These are phyloP conservation scores for Chrysomallon squamiferum DNA, from an alignment of 1,140 invertebrate genomes.

Conservation along the genomic window DNA sequence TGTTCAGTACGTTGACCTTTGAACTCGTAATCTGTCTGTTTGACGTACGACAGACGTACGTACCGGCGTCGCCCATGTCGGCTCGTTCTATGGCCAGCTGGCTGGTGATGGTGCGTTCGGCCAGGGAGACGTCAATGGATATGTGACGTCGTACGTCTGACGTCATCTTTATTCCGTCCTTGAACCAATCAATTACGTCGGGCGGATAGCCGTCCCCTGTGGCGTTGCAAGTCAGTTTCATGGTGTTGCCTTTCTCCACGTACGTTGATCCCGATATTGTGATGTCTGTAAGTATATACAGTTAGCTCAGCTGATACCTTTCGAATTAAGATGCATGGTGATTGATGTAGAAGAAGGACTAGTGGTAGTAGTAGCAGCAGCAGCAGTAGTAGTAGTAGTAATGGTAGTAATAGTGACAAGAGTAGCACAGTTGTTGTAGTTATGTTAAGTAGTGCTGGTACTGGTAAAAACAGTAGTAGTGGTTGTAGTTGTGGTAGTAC, in stretches of 20 bases:
- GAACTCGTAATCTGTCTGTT: constrained; percentile 43
- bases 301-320: too few species aligned
- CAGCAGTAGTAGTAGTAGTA: too few species aligned
- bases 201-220: constrained; percentile 33
- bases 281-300: constrained; percentile 25
- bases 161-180: constrained; percentile 34
- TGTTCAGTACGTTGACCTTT: constrained; percentile 45
- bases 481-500: too few species aligned
- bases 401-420: too few species aligned
- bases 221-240: constrained; percentile 33
- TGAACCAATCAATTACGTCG: constrained; percentile 43
- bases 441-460: too few species aligned
- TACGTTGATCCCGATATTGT: constrained; percentile 27
- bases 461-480: too few species aligned
- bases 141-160: constrained; percentile 11
- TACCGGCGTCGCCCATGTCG: constrained; percentile 38
- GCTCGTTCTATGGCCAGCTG: constrained; percentile 25
- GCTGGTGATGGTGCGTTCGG: constrained; percentile 41
- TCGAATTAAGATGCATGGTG: too few species aligned
- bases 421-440: too few species aligned
- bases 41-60: constrained; percentile 45
- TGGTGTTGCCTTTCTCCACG: constrained; percentile 28
- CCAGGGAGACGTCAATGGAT: constrained; percentile 13
- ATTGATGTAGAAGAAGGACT: too few species aligned
- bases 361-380: too few species aligned